A percentile compares a stretch with the other conserved stretches of the same genome.
Evolutionary conservation across 2,888 invertebrate species (phyloP).

Genomic region (Erpobdella octoculata): DNA sequence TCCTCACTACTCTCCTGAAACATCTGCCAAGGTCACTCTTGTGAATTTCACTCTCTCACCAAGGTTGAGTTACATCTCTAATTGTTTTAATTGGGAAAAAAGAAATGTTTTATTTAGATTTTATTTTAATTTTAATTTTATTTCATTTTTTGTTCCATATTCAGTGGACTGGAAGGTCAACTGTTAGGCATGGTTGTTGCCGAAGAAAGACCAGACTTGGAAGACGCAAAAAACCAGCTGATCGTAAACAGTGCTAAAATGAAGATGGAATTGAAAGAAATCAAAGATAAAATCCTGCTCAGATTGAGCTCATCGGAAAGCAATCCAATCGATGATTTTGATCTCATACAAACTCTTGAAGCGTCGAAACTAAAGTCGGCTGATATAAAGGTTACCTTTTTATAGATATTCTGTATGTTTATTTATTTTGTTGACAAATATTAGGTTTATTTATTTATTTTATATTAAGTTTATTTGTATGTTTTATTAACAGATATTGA

Average conservation of each 20-base stretch:
- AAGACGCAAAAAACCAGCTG: slow-evolving; percentile 54
- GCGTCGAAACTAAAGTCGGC: slow-evolving; percentile 52
- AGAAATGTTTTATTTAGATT: background rate
- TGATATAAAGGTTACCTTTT: slow-evolving; percentile 52
- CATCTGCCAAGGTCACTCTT: slow-evolving; percentile 53
- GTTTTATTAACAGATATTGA: no score
- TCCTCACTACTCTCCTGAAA: slow-evolving; percentile 54
- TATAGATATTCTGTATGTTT: no score
- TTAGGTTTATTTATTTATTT: background rate
- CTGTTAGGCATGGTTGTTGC: slow-evolving; percentile 53
- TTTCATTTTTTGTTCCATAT: background rate
- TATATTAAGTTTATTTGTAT: background rate
- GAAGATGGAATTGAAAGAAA: slow-evolving; percentile 67
- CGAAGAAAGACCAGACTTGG: slow-evolving; percentile 53
- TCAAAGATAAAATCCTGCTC: slow-evolving; percentile 52
- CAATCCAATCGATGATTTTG: slow-evolving; percentile 69
- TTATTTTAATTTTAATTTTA: background rate
- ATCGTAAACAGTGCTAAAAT: slow-evolving; percentile 69
- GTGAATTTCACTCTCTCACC: slow-evolving; percentile 54
- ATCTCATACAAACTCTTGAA: slow-evolving; percentile 62
- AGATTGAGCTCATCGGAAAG: slow-evolving; percentile 58
- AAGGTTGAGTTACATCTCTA: no score
- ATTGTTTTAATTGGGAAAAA: no score
- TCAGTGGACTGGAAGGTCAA: slow-evolving; percentile 53
- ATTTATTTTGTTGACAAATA: background rate